phyloP scores from a whole-genome alignment of 2,113 vertebrate genomes.

The Vombatus ursinus region DNA sequence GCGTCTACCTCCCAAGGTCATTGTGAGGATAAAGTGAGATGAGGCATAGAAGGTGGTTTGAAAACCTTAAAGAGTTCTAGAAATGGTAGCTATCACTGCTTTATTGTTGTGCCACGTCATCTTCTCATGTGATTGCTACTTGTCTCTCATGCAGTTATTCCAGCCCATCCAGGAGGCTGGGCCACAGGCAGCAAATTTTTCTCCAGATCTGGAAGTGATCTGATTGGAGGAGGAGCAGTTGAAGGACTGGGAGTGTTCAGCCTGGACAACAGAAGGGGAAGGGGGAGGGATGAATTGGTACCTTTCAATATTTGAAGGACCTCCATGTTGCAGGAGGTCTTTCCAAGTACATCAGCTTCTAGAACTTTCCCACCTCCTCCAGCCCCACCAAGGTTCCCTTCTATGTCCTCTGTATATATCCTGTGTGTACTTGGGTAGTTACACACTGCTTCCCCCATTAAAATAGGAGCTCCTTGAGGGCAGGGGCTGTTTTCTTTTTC shows the following conservation, averaged over 20 bases:
- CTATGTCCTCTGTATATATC: neutral
- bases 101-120: neutral
- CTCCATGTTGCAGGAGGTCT: neutral
- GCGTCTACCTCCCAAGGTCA: neutral
- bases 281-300: neutral
- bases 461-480: neutral
- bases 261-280: neutral
- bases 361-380: neutral
- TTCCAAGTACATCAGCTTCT: neutral
- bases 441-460: neutral
- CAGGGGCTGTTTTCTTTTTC: neutral
- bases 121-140: neutral
- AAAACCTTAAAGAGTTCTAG: neutral
- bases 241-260: neutral
- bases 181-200: neutral
- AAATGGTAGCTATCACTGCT: neutral
- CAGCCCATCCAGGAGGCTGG: neutral
- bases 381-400: neutral
- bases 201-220: neutral
- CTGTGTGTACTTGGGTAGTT: neutral
- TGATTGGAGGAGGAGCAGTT: neutral
- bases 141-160: neutral
- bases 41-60: neutral
- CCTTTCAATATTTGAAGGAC: neutral
- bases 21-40: neutral